Base-by-base conservation (phyloP, 2,888 invertebrate genomes). In the Tipula unca region DNA sequence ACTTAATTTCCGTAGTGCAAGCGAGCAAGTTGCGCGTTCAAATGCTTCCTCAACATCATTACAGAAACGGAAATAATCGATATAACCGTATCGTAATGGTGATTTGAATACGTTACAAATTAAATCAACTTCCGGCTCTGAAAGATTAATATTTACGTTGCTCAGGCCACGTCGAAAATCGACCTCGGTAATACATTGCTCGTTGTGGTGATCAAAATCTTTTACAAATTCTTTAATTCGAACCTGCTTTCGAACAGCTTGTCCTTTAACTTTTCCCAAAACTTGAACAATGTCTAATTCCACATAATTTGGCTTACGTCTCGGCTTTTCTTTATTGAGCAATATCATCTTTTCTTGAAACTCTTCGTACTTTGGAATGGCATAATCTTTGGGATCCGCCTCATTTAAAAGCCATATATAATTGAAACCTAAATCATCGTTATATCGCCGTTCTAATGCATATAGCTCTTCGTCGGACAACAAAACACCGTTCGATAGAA, bases 371-470 rank as follows among this genome's bases (percentile, higher is more conserved):
- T 88, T 88, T 1, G 91, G 90, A 87, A 89, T 87, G 0, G 88
- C 90, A 86, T 90, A 90, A 86, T 90, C 90, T 0, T 89, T 88
- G 1, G 90, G 90, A 88, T 91, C 91, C 3, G 87, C 93, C 90
- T 95, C 95, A 86, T 93, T 92, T 85, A 96, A 90, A 87, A 96
- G 94, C 88, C 92, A 92, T 87, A 92, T 92, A 89, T 96, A 96
- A 91, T 94, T 94, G 90, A 96, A 96, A 29, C 96, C 96, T 88
- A 94, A 90, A 89, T 95, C 94, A 89, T 96, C 94, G 87, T 93
- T 93, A 90, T 95, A 96, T 87, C 95, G 92, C 88, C 92, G 92
- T 89, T 95, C 94, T 84, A 96, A 91, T 25, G 95, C 93, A 86
- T 93, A 93, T 86, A 95, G 89, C 89, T 95, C 95, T 88, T 93